Conservation (phyloP, 2,888 invertebrate genomes). For the Microchrysa polita region DNA sequence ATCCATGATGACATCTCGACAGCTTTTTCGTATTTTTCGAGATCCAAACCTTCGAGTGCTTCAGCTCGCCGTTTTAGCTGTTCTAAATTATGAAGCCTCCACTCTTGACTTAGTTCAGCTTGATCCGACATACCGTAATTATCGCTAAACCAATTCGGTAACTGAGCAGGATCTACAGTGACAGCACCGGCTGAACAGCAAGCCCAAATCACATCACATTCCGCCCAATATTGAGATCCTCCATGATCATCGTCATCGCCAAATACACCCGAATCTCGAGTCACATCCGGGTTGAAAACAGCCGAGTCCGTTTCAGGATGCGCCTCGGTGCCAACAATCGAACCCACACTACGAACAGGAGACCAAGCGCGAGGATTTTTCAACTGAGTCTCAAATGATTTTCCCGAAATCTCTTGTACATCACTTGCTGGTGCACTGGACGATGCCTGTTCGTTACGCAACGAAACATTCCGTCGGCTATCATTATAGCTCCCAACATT, state of each 20-base stretch:
- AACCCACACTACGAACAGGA: constrained; percentile 87
- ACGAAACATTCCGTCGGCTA: constrained; percentile 54
- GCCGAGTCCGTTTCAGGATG: constrained; percentile 86
- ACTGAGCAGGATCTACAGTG: constrained; percentile 74
- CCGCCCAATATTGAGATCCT: constrained; percentile 77
- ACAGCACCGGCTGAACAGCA: constrained; percentile 86
- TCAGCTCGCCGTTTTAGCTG: constrained; percentile 71
- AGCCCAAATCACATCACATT: constrained; percentile 83
- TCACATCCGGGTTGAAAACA: constrained; percentile 78
- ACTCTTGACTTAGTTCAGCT: constrained; percentile 75
- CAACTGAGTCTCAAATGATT: constrained; percentile 76
- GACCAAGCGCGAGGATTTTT: constrained; percentile 87
- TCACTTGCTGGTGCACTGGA: constrained; percentile 61
- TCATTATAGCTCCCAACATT: constrained; percentile 62
- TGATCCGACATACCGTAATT: constrained; percentile 64
- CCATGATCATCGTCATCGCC: constrained; percentile 78
- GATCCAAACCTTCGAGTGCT: constrained; percentile 64
- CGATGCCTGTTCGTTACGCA: constrained; percentile 56
- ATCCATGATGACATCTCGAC: constrained; percentile 88
- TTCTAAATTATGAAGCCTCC: constrained; percentile 79
- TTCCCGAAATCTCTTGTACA: constrained; percentile 69
- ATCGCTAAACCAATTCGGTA: constrained; percentile 83
- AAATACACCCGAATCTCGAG: constrained; percentile 78
- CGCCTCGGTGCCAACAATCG: constrained; percentile 84
- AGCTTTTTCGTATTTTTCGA: constrained; percentile 76